A percentile compares a stretch with the other conserved stretches of the same genome.
phyloP scores from a whole-genome alignment of 1,140 invertebrate species.

The Drosophila parabipectinata region DNA sequence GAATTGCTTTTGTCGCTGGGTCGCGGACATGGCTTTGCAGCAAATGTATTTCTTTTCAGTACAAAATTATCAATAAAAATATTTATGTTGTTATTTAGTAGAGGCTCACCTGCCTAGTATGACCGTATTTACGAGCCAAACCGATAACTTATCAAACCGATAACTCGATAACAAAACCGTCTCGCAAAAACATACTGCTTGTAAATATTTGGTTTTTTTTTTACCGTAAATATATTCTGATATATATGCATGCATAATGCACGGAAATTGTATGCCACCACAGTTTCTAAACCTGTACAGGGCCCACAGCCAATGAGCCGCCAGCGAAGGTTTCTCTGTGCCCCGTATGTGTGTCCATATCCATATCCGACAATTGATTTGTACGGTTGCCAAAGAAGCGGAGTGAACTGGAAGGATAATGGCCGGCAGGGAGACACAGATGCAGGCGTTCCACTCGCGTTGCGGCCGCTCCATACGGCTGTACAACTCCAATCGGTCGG shows the following conservation, averaged over 20 bases:
- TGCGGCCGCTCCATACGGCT: conserved; percentile 92
- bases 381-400: conserved; percentile 9
- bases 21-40: conserved; percentile 37
- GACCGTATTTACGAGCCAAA: background rate
- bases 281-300: conserved; percentile 5
- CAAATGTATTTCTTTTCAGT: background rate
- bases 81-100: conserved; percentile 27
- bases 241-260: conserved; percentile 28
- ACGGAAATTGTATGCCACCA: background rate
- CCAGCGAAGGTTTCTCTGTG: background rate
- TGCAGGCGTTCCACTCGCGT: conserved; percentile 89
- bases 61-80: background rate
- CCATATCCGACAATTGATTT: conserved; percentile 34
- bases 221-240: conserved; percentile 20
- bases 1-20: conserved; percentile 43
- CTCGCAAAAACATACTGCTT: conserved; percentile 3
- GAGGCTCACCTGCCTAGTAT: background rate
- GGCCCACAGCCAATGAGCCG: background rate
- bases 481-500: conserved; percentile 91
- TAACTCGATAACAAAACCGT: background rate
- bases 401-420: conserved; percentile 23
- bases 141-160: background rate
- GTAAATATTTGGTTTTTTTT: conserved; percentile 38
- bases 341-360: conserved; percentile 1
- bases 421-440: conserved; percentile 33